Conservation (phyloP, 2,113 vertebrate species). For the Limnothrissa miodon region DNA sequence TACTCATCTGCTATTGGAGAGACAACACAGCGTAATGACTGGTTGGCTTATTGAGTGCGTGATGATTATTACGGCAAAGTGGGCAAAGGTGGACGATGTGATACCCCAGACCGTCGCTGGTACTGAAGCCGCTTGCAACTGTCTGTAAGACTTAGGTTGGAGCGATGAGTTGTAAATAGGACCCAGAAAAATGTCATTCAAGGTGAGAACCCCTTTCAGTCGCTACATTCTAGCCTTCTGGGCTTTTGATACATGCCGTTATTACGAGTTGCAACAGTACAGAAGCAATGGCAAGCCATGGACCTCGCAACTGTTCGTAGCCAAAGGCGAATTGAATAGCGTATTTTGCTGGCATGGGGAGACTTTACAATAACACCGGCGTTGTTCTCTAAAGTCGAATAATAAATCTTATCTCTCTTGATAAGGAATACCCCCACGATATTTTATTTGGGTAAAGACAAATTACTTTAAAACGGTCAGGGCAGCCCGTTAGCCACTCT, state of each 20-base stretch:
- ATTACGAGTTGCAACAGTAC: neutral
- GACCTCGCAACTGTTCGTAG: neutral
- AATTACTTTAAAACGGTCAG: neutral
- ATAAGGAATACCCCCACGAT: neutral
- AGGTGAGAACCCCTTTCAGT: neutral
- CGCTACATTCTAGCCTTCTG: neutral
- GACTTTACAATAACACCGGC: neutral
- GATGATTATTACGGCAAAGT: neutral
- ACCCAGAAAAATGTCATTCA: slow-evolving; percentile 5
- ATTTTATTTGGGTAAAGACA: neutral
- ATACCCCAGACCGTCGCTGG: neutral
- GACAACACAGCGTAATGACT: neutral
- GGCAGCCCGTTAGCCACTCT: neutral
- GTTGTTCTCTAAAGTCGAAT: neutral
- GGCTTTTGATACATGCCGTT: neutral
- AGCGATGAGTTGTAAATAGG: slow-evolving; percentile 4
- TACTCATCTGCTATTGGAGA: neutral
- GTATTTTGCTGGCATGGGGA: neutral
- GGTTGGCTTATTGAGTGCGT: neutral
- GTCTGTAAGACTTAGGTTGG: neutral
- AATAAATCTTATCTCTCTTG: neutral
- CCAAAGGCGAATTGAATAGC: neutral
- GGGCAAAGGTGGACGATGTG: neutral
- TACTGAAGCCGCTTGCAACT: neutral
- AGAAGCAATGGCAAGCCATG: neutral